Conservation (phyloP, 2,113 vertebrate species). For the Phaethon lepturus region DNA sequence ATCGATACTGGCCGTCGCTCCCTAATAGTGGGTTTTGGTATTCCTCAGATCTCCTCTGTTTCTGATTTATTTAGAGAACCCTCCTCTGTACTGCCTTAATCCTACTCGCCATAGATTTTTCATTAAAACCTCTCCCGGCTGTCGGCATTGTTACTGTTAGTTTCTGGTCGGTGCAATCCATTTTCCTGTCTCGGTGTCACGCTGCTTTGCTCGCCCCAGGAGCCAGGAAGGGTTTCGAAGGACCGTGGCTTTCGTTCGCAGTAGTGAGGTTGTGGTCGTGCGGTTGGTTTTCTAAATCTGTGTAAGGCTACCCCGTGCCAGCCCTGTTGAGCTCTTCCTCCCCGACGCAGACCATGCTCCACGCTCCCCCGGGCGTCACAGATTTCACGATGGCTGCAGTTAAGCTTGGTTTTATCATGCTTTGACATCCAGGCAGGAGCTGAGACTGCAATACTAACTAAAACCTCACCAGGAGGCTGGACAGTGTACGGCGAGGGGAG, state of each 20-base stretch:
- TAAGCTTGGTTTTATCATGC: not conserved
- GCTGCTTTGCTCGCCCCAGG: not conserved
- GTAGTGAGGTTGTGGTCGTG: not conserved
- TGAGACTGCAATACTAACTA: not conserved
- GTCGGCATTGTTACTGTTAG: not conserved
- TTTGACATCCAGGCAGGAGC: not conserved
- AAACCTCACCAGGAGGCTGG: not conserved
- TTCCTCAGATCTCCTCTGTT: not conserved
- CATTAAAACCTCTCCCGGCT: not conserved
- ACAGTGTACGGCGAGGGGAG: not conserved
- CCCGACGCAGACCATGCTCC: accelerated
- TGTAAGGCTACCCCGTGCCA: accelerated
- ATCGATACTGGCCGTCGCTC: accelerated
- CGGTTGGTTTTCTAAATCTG: accelerated
- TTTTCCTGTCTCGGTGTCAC: not conserved
- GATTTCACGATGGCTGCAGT: not conserved
- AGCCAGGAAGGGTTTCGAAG: not conserved
- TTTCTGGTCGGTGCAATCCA: not conserved
- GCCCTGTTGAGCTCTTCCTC: not conserved
- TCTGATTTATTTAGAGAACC: not conserved
- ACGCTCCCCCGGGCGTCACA: not conserved
- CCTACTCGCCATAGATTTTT: not conserved
- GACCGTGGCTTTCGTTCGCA: accelerated
- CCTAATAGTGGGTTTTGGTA: not conserved
- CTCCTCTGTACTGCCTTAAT: not conserved